Evolutionary conservation across 2,113 vertebrate species (phyloP).

Genomic region (Bos javanicus): DNA sequence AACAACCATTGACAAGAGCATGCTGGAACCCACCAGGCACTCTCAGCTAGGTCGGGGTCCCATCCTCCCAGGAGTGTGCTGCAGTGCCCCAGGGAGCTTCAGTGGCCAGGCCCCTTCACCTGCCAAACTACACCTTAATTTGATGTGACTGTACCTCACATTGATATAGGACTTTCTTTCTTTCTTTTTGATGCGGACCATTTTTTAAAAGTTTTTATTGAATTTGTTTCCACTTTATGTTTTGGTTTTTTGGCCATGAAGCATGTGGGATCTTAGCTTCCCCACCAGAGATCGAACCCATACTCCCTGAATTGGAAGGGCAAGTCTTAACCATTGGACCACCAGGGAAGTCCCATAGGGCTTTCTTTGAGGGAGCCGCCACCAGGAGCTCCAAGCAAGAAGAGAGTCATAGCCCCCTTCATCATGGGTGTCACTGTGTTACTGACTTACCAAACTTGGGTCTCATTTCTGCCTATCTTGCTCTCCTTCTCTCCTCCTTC

Average conservation of each 20-base stretch:
- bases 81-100: too few relatives aligned
- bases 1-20: background rate
- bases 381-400: background rate
- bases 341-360: background rate
- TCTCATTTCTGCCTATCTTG: background rate
- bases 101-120: rapidly evolving
- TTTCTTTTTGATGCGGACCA: background rate
- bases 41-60: background rate
- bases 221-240: background rate
- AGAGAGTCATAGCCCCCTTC: background rate
- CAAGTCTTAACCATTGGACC: background rate
- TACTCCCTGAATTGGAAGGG: background rate
- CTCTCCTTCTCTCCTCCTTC: background rate
- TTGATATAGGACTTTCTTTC: background rate
- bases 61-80: rapidly evolving
- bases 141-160: background rate
- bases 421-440: background rate
- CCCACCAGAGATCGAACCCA: background rate
- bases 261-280: background rate
- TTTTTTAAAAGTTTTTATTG: background rate
- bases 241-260: background rate
- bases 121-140: background rate
- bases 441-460: background rate
- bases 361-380: background rate
- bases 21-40: background rate